Conservation (phyloP, 2,113 vertebrate species). For the Periophthalmodon schlosseri region DNA sequence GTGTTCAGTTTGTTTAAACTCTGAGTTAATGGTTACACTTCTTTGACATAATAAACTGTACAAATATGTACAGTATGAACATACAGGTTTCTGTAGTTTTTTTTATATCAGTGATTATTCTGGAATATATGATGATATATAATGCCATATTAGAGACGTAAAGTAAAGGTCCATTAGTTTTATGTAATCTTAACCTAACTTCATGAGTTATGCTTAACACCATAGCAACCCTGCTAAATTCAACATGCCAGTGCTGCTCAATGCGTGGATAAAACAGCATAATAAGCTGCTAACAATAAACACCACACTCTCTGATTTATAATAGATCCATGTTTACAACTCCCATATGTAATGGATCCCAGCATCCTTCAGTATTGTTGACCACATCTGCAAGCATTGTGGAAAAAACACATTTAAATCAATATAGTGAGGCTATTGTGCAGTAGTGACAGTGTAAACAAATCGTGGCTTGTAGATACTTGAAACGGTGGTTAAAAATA, state of each 20-base stretch:
- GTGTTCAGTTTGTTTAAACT: background rate
- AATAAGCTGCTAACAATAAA: background rate
- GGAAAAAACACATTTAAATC: constrained; percentile 37
- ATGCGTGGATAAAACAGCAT: constrained; percentile 14
- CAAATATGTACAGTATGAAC: background rate
- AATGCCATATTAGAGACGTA: no score
- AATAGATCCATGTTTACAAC: constrained; percentile 15
- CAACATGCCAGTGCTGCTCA: background rate
- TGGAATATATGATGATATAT: background rate
- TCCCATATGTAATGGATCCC: constrained; percentile 36
- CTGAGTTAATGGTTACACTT: no score
- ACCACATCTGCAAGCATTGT: constrained; percentile 38
- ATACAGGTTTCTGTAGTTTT: background rate
- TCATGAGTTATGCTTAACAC: no score
- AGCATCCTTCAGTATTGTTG: constrained; percentile 18
- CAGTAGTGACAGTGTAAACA: constrained; percentile 39
- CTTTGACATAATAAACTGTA: background rate
- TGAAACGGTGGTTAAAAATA: constrained; percentile 1
- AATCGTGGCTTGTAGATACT: constrained; percentile 17
- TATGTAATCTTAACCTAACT: background rate
- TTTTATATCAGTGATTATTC: background rate
- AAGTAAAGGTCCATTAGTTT: background rate
- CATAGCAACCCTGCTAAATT: no score
- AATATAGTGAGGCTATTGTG: constrained; percentile 40
- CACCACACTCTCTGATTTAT: constrained; percentile 41